phyloP scores from a whole-genome alignment of 2,888 invertebrate genomes.

The Scaeva pyrastri region DNA sequence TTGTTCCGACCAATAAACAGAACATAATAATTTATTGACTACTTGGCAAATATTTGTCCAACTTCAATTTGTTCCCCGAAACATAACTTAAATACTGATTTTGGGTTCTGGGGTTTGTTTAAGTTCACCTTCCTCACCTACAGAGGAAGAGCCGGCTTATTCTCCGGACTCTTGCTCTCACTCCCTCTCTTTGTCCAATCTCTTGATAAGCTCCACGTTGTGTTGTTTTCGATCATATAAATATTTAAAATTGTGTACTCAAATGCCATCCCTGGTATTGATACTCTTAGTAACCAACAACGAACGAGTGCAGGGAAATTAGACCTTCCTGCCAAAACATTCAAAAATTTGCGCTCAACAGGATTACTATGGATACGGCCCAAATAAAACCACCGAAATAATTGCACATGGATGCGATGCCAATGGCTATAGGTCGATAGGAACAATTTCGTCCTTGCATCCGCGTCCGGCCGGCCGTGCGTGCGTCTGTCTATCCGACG shows the following conservation, averaged over 20 bases:
- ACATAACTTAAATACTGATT: slow-evolving; percentile 75
- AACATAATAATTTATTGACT: slow-evolving; percentile 74
- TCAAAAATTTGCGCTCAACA: not conserved
- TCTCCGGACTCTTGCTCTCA: not conserved
- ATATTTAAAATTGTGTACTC: slow-evolving; percentile 57
- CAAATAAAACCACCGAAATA: slow-evolving; percentile 44
- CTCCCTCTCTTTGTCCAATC: not conserved
- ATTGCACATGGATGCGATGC: slow-evolving; percentile 55
- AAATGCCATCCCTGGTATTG: slow-evolving; percentile 39
- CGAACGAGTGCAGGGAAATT: not conserved
- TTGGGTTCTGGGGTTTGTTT: slow-evolving; percentile 60
- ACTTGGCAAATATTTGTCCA: slow-evolving; percentile 71
- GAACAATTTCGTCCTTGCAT: not conserved
- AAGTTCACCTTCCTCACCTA: slow-evolving; percentile 21
- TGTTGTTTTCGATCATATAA: slow-evolving; percentile 18
- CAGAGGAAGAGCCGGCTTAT: not conserved
- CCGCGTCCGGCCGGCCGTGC: no score
- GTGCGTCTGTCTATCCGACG: not conserved
- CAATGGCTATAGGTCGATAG: not conserved
- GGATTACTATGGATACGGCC: not conserved
- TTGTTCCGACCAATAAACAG: slow-evolving; percentile 57
- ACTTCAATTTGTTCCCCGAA: slow-evolving; percentile 68
- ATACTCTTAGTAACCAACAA: not conserved
- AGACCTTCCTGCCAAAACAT: not conserved
- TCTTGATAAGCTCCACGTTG: not conserved